A percentile compares a stretch with the other conserved stretches of the same genome.
Conservation (phyloP, 2,888 invertebrate genomes). For the Dicroscelio sp. region DNA sequence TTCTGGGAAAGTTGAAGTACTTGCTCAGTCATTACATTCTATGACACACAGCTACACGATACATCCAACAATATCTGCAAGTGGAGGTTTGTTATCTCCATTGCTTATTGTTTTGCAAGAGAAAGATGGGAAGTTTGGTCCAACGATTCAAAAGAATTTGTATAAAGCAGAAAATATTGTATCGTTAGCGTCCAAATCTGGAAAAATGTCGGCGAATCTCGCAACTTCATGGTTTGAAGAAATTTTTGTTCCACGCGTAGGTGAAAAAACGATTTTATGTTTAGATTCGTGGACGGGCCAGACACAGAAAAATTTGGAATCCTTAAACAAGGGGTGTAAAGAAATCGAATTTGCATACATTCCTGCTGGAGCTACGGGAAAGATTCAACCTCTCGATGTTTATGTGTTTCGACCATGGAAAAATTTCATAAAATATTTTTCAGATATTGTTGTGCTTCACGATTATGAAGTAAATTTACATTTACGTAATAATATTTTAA, state of each 20-base stretch:
- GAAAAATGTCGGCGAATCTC: conserved; percentile 61
- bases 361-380: conserved; percentile 61
- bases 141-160: conserved; percentile 61
- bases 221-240: conserved; percentile 56
- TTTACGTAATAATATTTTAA: conserved; percentile 66
- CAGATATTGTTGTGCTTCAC: conserved; percentile 43
- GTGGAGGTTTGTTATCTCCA: conserved; percentile 50
- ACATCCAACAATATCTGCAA: conserved; percentile 44
- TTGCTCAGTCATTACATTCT: conserved; percentile 39
- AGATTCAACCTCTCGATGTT: conserved; percentile 61
- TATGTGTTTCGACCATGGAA: conserved; percentile 66
- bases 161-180: conserved; percentile 67
- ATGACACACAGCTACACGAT: conserved; percentile 73
- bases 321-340: conserved; percentile 37
- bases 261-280: conserved; percentile 46
- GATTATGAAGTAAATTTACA: conserved; percentile 70
- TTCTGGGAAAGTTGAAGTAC: conserved; percentile 24
- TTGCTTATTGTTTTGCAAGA: conserved; percentile 68
- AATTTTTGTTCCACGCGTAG: conserved; percentile 21
- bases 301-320: conserved; percentile 46
- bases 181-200: conserved; percentile 54
- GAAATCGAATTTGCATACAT: conserved; percentile 30
- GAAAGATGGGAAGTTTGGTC: conserved; percentile 70
- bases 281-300: conserved; percentile 71
- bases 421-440: conserved; percentile 64